phyloP scores from a whole-genome alignment of 1,140 invertebrate species.

The Tribolium madens region DNA sequence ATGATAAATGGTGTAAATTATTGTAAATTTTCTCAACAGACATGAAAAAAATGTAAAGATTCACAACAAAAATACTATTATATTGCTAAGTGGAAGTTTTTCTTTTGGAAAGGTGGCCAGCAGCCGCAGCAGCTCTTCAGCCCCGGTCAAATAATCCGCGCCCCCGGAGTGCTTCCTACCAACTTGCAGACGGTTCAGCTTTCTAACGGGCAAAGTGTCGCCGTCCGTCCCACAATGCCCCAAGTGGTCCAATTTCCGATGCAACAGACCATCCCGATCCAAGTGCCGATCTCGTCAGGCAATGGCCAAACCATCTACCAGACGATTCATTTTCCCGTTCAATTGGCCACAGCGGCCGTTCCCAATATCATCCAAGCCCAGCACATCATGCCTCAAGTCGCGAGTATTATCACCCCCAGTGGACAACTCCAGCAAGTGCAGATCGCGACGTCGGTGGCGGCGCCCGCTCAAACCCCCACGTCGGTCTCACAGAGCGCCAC shows the following conservation, averaged over 20 bases:
- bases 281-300: conserved; percentile 89
- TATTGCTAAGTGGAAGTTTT: too few species aligned
- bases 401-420: conserved; percentile 87
- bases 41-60: too few species aligned
- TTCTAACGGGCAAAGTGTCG: conserved; percentile 80
- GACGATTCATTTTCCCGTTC: conserved; percentile 91
- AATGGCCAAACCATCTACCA: conserved; percentile 94
- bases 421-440: conserved; percentile 84
- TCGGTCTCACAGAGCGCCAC: conserved; percentile 57
- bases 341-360: conserved; percentile 73
- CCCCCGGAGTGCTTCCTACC: conserved; percentile 58
- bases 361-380: conserved; percentile 70
- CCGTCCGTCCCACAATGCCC: conserved; percentile 65
- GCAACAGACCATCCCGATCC: conserved; percentile 90
- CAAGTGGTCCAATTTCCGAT: conserved; percentile 84
- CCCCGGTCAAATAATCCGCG: conserved; percentile 63
- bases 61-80: too few species aligned
- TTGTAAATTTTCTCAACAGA: too few species aligned
- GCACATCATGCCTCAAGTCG: conserved; percentile 76
- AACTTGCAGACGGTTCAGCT: conserved; percentile 69
- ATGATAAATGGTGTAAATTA: too few species aligned
- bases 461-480: conserved; percentile 49
- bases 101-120: conserved; percentile 64
- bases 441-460: conserved; percentile 70
- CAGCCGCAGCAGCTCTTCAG: conserved; percentile 67